Percentiles rank a stretch among this genome's conserved stretches.
phyloP scores from a whole-genome alignment of 2,888 invertebrate species.

The Temnothorax rugatulus region DNA sequence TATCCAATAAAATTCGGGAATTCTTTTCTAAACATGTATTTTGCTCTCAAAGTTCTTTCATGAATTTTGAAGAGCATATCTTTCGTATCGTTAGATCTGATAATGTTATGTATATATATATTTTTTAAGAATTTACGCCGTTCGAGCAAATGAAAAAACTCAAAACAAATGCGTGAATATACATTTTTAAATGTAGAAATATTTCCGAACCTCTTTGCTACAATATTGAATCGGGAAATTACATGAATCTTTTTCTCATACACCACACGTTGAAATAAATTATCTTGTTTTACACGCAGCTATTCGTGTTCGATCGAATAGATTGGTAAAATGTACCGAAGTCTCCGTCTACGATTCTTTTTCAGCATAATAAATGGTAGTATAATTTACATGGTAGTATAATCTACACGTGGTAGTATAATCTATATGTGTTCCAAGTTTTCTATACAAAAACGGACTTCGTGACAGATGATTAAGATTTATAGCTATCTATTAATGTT shows the following conservation, averaged over 20 bases:
- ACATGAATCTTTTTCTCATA: conserved; percentile 2
- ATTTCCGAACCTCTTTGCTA: not conserved
- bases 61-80: not conserved
- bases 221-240: conserved; percentile 11
- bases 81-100: not conserved
- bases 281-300: conserved; percentile 7
- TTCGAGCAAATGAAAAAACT: not conserved
- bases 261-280: conserved; percentile 16
- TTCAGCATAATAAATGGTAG: conserved; percentile 7
- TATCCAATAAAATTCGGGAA: not conserved
- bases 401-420: not conserved
- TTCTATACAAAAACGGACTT: not conserved
- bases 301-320: conserved; percentile 26
- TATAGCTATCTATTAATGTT: conserved; percentile 40
- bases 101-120: not conserved
- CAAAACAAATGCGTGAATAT: not conserved
- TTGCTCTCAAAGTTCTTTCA: not conserved
- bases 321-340: not conserved
- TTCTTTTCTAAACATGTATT: not conserved
- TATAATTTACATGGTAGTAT: conserved; percentile 32
- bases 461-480: conserved; percentile 47
- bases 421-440: conserved; percentile 14
- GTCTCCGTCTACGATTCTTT: conserved; percentile 1
- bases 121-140: not conserved
- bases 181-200: not conserved